Evolutionary conservation across 2,888 invertebrate genomes (phyloP).

Genomic region (Hemaris fuciformis): DNA sequence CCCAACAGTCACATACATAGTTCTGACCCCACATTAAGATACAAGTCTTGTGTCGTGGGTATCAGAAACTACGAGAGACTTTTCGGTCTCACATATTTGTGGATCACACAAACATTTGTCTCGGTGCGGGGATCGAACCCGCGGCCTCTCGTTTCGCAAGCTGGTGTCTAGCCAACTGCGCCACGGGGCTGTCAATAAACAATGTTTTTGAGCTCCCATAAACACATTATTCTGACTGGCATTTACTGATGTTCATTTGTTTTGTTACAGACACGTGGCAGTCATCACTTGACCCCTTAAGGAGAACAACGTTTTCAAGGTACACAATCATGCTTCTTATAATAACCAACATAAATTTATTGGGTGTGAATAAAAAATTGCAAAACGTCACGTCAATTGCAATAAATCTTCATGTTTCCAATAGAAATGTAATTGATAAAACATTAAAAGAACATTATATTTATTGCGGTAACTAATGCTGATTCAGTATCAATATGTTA

Average conservation of each 20-base stretch:
- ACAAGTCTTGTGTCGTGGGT: too few relatives aligned
- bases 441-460: conserved; percentile 26
- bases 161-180: too few relatives aligned
- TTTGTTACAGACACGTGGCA: conserved; percentile 67
- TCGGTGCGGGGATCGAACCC: too few relatives aligned
- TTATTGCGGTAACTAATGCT: conserved; percentile 2
- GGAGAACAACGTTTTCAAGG: conserved; percentile 69
- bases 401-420: conserved; percentile 48
- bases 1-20: too few relatives aligned
- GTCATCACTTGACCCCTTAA: conserved; percentile 52
- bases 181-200: too few relatives aligned
- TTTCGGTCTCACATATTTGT: too few relatives aligned
- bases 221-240: background rate
- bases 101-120: too few relatives aligned
- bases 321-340: conserved; percentile 29
- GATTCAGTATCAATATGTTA: background rate
- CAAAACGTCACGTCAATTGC: conserved; percentile 39
- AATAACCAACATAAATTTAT: background rate
- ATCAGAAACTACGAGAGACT: too few relatives aligned
- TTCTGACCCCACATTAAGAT: too few relatives aligned
- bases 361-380: conserved; percentile 28
- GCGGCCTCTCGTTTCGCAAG: too few relatives aligned
- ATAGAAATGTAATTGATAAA: conserved; percentile 43
- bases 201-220: background rate
- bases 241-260: conserved; percentile 19